Evolutionary conservation across 1,140 invertebrate species (phyloP), one percentile per base, ranked within the genome.

Genomic region (Cydia splendana): DNA sequence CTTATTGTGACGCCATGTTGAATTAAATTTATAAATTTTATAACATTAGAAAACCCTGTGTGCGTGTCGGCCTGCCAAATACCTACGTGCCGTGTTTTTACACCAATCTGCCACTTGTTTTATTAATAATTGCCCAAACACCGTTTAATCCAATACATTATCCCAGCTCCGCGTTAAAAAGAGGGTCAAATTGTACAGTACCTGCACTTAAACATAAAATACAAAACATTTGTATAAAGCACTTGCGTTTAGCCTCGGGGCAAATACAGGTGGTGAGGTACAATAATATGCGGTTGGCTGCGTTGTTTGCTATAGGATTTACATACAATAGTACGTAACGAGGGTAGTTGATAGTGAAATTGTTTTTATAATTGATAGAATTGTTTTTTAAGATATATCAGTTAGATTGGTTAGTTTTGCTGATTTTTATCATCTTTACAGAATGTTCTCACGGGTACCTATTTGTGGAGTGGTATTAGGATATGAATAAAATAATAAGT

Each of bases 261-360:
- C 82, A 90, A 90, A 90, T 80, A 90, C 88, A 90, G 88, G 88
- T 90, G 88, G 76, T 24, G 53, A 34, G 79, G 76, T 79, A 78
- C 65, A 38, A 73, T 45, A 77, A 76, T 71, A 53, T 51, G 20
- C 45, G 77, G 76, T 78, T 65, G n/a, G 45, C 10, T 62, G 38
- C 18, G 69, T 38, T 73, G 30, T 78, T 67, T 69, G 57, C 57
- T 76, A 74, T 76, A 75, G 65, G 18, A 71, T 75, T 77, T 69
- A 76, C 65, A 45, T 65, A 42, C 38, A 42, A 38, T 38, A 38
- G 57, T 51, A 30, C 24, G 24, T 13, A 24, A 28, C 24, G 4
- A 30, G 65, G 65, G 30, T 34, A 34, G 65, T 15, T 57, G 1
- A 51, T n/a, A 4, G 65, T 24, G 38, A 42, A 42, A 42, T 9